Evolutionary conservation across 2,113 vertebrate genomes (phyloP).

Genomic region (Ciconia boyciana): DNA sequence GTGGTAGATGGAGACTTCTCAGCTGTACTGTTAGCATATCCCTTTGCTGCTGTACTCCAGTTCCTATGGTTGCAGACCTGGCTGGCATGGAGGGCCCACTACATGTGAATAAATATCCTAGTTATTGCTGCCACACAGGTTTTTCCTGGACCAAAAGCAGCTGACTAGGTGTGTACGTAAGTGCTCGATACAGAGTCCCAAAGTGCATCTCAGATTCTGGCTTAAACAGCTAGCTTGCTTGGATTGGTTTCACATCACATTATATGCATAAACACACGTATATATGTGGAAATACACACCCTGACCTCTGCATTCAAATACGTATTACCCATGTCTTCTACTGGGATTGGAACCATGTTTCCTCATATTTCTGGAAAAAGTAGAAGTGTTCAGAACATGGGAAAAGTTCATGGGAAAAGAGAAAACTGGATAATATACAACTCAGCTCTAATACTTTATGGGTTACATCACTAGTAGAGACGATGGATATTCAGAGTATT

Average conservation of each 20-base stretch:
- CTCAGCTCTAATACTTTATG: slow-evolving; percentile 39
- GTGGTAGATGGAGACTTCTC: background rate
- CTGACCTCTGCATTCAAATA: background rate
- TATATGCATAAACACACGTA: background rate
- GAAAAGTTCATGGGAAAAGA: slow-evolving; percentile 62
- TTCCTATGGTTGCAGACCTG: background rate
- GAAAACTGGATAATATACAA: slow-evolving; percentile 51
- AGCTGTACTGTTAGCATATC: background rate
- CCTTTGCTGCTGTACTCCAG: background rate
- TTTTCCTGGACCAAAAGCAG: background rate
- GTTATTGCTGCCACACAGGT: background rate
- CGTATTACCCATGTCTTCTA: background rate
- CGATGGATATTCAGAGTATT: background rate
- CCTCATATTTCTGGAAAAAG: background rate
- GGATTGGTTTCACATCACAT: background rate
- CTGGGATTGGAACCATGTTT: background rate
- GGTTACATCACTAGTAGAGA: slow-evolving; percentile 43
- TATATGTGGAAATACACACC: background rate
- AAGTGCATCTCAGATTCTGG: background rate
- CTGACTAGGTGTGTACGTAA: background rate
- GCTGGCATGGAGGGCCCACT: background rate
- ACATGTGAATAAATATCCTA: background rate
- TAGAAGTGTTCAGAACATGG: slow-evolving; percentile 35
- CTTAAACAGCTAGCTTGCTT: background rate
- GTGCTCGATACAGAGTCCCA: background rate